Conservation (phyloP, 2,797 vertebrate species). For the Glyptemys insculpta region DNA sequence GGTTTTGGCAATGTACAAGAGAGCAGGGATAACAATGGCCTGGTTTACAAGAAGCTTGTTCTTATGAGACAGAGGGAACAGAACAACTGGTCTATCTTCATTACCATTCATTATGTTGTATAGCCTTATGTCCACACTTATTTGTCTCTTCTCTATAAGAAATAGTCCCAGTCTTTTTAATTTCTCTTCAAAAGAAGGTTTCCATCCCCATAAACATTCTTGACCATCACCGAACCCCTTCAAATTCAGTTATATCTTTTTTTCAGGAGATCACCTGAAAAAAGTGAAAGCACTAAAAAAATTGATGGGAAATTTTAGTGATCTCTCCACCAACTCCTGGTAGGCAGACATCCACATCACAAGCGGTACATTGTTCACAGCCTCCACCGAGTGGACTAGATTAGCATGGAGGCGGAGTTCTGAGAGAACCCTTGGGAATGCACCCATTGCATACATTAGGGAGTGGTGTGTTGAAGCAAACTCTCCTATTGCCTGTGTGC, state of each 20-base stretch:
- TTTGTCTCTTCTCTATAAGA: neutral
- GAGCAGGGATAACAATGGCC: too few relatives aligned
- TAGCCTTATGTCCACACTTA: neutral
- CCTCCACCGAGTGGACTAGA: neutral
- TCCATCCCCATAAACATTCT: neutral
- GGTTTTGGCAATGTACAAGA: too few relatives aligned
- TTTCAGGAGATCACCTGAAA: fast-evolving
- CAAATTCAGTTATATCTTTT: neutral
- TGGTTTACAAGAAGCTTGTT: too few relatives aligned
- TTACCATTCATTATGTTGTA: neutral
- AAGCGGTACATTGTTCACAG: neutral
- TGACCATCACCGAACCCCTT: neutral
- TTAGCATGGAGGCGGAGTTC: fast-evolving
- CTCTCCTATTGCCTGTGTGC: neutral
- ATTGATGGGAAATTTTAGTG: neutral
- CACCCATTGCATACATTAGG: neutral
- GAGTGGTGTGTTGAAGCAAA: fast-evolving
- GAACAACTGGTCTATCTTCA: neutral
- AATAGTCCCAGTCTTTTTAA: neutral
- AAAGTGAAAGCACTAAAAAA: fast-evolving
- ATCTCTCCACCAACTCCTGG: neutral
- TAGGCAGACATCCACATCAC: fast-evolving
- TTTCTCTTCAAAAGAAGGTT: neutral
- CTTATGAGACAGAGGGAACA: neutral
- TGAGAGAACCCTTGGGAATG: neutral